phyloP scores from a whole-genome alignment of 1,140 invertebrate species.

The Panagrolaimus sp. region DNA sequence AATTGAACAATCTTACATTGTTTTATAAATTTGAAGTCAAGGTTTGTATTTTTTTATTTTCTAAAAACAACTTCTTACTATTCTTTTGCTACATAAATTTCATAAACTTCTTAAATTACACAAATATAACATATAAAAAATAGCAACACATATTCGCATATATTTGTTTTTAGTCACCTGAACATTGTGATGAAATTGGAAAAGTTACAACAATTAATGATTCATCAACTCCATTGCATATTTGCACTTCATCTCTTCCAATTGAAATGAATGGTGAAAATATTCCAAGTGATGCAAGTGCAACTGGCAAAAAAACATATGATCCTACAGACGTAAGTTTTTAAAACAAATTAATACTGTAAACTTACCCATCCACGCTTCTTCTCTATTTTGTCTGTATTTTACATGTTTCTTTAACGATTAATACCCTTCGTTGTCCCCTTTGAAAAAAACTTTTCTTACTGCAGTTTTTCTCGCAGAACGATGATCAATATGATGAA shows the following conservation, averaged over 20 bases:
- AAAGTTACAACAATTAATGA: slow-evolving; percentile 1
- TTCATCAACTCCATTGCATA: no score
- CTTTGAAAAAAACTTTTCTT: neutral
- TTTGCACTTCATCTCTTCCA: neutral
- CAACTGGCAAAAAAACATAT: neutral
- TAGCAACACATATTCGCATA: no score
- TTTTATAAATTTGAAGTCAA: neutral
- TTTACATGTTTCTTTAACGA: neutral
- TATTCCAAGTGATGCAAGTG: neutral
- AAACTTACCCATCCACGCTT: neutral
- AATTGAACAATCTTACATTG: neutral
- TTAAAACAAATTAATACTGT: neutral
- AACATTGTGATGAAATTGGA: neutral
- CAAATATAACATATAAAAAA: no score
- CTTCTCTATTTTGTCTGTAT: neutral
- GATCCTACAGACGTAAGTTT: slow-evolving; percentile 11
- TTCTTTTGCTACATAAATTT: no score
- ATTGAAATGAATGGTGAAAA: slow-evolving; percentile 1
- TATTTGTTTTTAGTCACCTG: no score
- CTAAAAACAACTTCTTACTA: no score
- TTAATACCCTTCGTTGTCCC: neutral
- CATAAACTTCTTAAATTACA: no score
- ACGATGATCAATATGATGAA: neutral
- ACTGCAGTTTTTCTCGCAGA: slow-evolving; percentile 11
- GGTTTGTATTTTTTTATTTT: neutral